These are phyloP conservation scores for Orthosia incerta DNA, from an alignment of 2,888 invertebrate genomes.

Conservation along the genomic window DNA sequence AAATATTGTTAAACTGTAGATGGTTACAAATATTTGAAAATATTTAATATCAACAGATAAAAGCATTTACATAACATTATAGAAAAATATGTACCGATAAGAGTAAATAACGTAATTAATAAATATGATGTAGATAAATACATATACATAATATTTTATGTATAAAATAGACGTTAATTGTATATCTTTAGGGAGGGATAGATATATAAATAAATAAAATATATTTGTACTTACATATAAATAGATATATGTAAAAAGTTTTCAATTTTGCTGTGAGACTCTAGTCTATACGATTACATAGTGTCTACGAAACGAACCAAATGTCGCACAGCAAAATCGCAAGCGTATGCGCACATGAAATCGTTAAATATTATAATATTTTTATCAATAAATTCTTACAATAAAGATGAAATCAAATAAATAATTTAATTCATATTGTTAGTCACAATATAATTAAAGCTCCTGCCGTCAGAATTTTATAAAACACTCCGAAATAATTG, in stretches of 20 bases:
- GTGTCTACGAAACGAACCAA: neutral
- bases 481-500: conserved; percentile 70
- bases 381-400: neutral
- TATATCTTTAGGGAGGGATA: neutral
- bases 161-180: neutral
- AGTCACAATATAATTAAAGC: conserved; percentile 67
- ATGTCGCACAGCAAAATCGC: neutral
- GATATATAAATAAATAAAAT: neutral
- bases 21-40: conserved; percentile 2
- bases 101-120: conserved; percentile 23
- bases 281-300: neutral
- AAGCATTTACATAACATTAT: neutral
- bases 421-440: conserved; percentile 55
- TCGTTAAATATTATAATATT: neutral
- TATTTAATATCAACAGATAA: neutral
- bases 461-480: conserved; percentile 54
- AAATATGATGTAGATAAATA: neutral
- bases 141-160: neutral
- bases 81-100: conserved; percentile 18
- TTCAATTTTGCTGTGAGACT: neutral
- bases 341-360: neutral
- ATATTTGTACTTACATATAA: neutral
- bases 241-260: neutral
- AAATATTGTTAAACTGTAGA: neutral
- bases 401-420: conserved; percentile 44